Evolutionary conservation across 2,888 invertebrate species (phyloP).

Genomic region (Apodemia hepburni): DNA sequence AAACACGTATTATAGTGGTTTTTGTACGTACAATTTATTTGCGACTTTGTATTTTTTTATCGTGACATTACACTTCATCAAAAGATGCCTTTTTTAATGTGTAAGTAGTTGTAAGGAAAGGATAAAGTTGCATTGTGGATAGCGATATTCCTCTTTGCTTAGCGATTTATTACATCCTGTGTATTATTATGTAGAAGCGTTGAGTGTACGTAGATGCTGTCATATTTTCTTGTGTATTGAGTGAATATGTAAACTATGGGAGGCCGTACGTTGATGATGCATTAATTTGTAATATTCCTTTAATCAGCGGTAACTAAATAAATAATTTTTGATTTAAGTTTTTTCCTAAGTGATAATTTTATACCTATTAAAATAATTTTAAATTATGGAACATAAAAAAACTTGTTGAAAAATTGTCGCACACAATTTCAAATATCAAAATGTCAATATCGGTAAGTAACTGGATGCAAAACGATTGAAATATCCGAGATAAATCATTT

Average conservation of each 20-base stretch:
- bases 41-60: conserved; percentile 49
- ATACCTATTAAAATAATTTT: too few species aligned
- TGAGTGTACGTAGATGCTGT: conserved; percentile 44
- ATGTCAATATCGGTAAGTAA: too few species aligned
- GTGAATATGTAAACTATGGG: conserved; percentile 19
- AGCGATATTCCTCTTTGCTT: conserved; percentile 60
- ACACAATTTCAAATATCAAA: too few species aligned
- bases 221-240: conserved; percentile 40
- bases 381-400: too few species aligned
- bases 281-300: background rate
- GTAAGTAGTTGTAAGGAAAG: conserved; percentile 70
- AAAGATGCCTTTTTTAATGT: conserved; percentile 73
- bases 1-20: conserved; percentile 64
- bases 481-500: too few species aligned
- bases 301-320: background rate
- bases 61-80: conserved; percentile 57
- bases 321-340: background rate
- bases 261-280: conserved; percentile 14
- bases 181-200: conserved; percentile 49
- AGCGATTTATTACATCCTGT: conserved; percentile 50
- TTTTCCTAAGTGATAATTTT: background rate
- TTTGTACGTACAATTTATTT: conserved; percentile 57
- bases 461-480: too few species aligned
- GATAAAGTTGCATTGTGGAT: conserved; percentile 59
- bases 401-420: too few species aligned